Conservation (phyloP, 2,888 invertebrate genomes). For the Cylindroiulus punctatus region DNA sequence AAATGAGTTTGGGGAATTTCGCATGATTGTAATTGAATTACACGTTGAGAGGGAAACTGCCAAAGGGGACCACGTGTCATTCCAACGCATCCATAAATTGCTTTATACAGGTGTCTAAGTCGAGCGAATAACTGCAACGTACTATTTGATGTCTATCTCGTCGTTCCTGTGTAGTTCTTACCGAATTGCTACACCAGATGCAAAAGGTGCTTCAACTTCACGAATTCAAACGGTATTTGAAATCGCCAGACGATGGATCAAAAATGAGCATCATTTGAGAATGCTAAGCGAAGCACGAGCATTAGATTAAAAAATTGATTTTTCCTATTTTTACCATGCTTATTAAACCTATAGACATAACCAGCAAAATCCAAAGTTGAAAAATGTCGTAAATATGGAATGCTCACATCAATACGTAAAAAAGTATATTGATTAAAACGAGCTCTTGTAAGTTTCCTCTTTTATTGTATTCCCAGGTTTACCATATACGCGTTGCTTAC, state of each 20-base stretch:
- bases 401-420: too few species aligned
- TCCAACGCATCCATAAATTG: not conserved
- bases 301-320: too few species aligned
- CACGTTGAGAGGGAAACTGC: not conserved
- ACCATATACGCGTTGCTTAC: not conserved
- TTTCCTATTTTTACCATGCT: too few species aligned
- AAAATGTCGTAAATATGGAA: too few species aligned
- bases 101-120: not conserved
- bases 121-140: not conserved
- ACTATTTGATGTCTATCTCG: not conserved
- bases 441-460: not conserved
- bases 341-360: too few species aligned
- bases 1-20: not conserved
- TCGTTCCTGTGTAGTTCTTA: not conserved
- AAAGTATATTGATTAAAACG: not conserved
- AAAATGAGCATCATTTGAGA: too few species aligned
- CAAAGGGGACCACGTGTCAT: not conserved
- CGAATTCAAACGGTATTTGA: not conserved
- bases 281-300: too few species aligned
- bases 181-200: not conserved
- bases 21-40: not conserved
- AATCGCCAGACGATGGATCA: too few species aligned
- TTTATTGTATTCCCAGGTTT: not conserved
- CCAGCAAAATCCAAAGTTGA: too few species aligned
- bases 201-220: not conserved